Percentiles rank a stretch among this genome's conserved stretches.
phyloP scores from a whole-genome alignment of 1,140 invertebrate genomes.

The Leptinotarsa texana region DNA sequence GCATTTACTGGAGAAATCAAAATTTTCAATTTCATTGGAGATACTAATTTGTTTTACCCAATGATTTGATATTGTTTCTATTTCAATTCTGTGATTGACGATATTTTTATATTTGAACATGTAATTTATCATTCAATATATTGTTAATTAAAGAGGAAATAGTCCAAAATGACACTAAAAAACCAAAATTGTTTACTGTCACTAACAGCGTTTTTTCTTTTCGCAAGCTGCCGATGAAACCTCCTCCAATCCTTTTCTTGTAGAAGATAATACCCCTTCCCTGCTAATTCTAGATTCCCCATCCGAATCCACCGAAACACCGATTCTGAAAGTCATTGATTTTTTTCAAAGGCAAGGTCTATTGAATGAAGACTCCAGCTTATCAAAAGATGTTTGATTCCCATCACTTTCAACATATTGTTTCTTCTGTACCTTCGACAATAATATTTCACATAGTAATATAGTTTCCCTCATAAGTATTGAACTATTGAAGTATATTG shows the following conservation, averaged over 20 bases:
- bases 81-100: no score
- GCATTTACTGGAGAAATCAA: no score
- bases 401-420: not conserved
- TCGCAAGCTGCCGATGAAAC: conserved; percentile 66
- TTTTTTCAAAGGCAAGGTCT: conserved; percentile 47
- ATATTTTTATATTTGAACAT: no score
- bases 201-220: conserved; percentile 50
- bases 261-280: conserved; percentile 56
- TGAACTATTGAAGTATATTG: not conserved
- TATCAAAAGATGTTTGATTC: conserved; percentile 16
- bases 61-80: no score
- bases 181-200: no score
- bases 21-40: no score
- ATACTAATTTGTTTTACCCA: no score
- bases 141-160: no score
- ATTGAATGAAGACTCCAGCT: not conserved
- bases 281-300: conserved; percentile 48
- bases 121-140: no score
- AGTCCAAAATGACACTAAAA: no score
- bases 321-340: conserved; percentile 49
- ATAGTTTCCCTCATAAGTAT: conserved; percentile 13
- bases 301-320: conserved; percentile 28
- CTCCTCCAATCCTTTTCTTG: conserved; percentile 62
- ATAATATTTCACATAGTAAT: conserved; percentile 17
- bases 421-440: conserved; percentile 12